Percentiles rank a stretch among this genome's conserved stretches.
Conservation (phyloP, 1,140 invertebrate genomes). For the Sweltsa coloradensis region DNA sequence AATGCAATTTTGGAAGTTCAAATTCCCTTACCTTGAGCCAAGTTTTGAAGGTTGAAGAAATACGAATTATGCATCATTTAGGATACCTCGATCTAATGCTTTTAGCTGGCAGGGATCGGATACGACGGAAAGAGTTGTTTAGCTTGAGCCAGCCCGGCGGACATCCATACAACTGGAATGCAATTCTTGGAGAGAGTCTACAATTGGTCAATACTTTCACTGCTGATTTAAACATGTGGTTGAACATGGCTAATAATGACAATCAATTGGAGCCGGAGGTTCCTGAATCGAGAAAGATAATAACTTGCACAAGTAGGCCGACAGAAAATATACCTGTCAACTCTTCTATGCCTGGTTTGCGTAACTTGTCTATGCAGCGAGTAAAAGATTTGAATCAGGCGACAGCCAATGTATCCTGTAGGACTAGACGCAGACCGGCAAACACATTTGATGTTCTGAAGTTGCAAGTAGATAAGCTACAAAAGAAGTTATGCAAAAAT, state of each 20-base stretch:
- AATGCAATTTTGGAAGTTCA: background rate
- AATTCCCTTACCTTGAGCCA: slow-evolving; percentile 34
- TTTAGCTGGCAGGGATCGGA: slow-evolving; percentile 40
- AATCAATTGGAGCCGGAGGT: background rate
- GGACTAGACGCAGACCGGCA: background rate
- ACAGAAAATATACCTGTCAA: background rate
- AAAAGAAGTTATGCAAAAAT: slow-evolving; percentile 24
- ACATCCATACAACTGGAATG: slow-evolving; percentile 69
- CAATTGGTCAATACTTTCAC: slow-evolving; percentile 45
- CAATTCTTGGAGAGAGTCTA: slow-evolving; percentile 44
- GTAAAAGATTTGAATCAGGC: background rate
- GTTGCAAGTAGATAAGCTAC: background rate
- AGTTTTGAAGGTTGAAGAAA: slow-evolving; percentile 38
- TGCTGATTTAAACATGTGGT: slow-evolving; percentile 39
- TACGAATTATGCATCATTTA: slow-evolving; percentile 53
- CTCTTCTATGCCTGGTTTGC: background rate
- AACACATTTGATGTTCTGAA: background rate
- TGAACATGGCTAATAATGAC: slow-evolving; percentile 3
- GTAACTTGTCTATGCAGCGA: background rate
- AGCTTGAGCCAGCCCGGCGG: slow-evolving; percentile 60
- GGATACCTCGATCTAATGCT: slow-evolving; percentile 53
- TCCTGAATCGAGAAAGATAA: background rate
- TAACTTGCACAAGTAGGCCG: background rate
- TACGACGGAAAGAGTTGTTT: slow-evolving; percentile 46
- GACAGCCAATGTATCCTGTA: background rate